phyloP scores from a whole-genome alignment of 1,140 invertebrate genomes.

The Polypedilum vanderplanki region DNA sequence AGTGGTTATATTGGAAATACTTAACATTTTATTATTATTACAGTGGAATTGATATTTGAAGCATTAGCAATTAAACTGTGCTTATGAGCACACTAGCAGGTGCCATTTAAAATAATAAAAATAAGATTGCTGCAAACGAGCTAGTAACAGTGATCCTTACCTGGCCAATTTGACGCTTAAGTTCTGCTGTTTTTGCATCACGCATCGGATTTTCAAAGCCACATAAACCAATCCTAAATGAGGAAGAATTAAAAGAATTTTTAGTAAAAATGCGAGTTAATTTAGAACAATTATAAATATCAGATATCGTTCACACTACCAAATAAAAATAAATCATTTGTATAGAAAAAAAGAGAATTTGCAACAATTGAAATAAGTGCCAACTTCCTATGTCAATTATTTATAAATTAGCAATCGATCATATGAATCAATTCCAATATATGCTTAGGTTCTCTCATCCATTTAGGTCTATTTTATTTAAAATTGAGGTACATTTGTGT shows the following conservation, averaged over 20 bases:
- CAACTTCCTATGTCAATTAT: not conserved
- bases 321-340: too few relatives aligned
- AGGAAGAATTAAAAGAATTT: conserved; percentile 42
- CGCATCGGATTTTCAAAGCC: conserved; percentile 92
- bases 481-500: too few relatives aligned
- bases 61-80: not conserved
- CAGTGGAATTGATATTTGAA: not conserved
- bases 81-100: not conserved
- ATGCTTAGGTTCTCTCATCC: too few relatives aligned
- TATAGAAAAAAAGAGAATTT: not conserved
- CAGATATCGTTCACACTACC: not conserved
- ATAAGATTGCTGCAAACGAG: not conserved
- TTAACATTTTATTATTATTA: not conserved
- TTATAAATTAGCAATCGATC: not conserved
- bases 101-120: not conserved
- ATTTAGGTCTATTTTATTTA: too few relatives aligned
- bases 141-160: conserved; percentile 49
- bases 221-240: conserved; percentile 77
- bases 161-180: conserved; percentile 84
- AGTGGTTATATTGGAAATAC: not conserved
- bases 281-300: not conserved
- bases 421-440: not conserved
- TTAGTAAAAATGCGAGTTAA: not conserved
- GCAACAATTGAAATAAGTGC: not conserved
- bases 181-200: conserved; percentile 84